Evolutionary conservation across 2,797 vertebrate genomes (phyloP), one percentile per base, ranked within the genome.

Genomic region (Typhlichthys eigenmanni): DNA sequence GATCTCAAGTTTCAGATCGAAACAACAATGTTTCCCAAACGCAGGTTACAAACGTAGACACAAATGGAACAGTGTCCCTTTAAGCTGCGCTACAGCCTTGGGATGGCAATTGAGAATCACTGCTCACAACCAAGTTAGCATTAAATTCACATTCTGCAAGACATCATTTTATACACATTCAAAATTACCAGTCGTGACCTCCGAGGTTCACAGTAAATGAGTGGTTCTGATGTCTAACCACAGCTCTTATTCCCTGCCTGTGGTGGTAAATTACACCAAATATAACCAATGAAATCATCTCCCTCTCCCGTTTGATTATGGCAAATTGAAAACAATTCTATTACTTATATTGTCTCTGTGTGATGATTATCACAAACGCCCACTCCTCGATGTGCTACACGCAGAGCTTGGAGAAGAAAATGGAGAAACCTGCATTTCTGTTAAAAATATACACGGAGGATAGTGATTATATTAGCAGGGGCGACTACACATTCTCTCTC

Each of bases 291-390:
- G 72, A 84, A 90, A 87, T 90, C 85, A 61, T 83, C 84, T 66
- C 73, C 76, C 74, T 76, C 69, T 79, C 84, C 65, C 79, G 55
- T 87, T 88, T 88, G 84, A 92, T 91, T 89, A 85, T 72, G 57
- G 60, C 83, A 84, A 88, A 90, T 86, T 88, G 82, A 90, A 89
- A 82, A 78, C 83, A 86, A 91, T 91, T 90, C 72, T 83, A 90
- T 91, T 90, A 87, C 78, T 32, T 52, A 64, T 16, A 66, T 55
- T 51, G 51, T 58, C 43, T 47, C 34, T 60, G 73, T 47, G 79
- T 70, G 84, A 72, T 69, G 79, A 78, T 79, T 80, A 76, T 81
- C 75, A 65, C 70, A 81, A 57, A 78, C 68, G 68, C 81, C 82
- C 78, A 82, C 83, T 68, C 79, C 79, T 69, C 43, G 29, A 66